A percentile compares a stretch with the other conserved stretches of the same genome.
These are phyloP conservation scores for Holocentrus rufus DNA, from an alignment of 2,797 vertebrate genomes.

Conservation along the genomic window DNA sequence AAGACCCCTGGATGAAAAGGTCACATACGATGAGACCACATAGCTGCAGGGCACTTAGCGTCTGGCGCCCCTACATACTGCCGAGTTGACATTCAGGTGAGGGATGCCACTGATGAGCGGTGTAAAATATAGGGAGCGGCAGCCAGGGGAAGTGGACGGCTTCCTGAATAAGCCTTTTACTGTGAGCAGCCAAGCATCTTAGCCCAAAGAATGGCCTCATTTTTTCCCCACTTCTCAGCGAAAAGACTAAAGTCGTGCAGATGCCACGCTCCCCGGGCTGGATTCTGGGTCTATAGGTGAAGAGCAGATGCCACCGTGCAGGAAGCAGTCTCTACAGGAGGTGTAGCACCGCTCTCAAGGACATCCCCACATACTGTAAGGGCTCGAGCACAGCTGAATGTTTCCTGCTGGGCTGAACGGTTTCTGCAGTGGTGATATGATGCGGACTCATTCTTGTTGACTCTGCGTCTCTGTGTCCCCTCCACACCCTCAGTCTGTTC, in stretches of 20 bases:
- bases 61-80: conserved; percentile 34
- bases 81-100: conserved; percentile 62
- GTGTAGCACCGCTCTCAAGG: neutral
- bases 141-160: conserved; percentile 29
- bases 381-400: no score
- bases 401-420: no score
- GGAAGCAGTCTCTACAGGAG: neutral
- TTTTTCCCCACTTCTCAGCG: neutral
- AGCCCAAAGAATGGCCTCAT: neutral
- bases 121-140: conserved; percentile 27
- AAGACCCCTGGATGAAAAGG: conserved; percentile 66
- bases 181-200: neutral
- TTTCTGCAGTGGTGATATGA: no score
- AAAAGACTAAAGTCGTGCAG: neutral
- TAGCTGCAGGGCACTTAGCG: conserved; percentile 59
- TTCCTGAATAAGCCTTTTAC: conserved; percentile 4
- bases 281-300: neutral
- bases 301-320: neutral
- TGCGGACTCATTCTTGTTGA: no score
- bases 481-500: no score
- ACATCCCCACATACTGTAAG: neutral
- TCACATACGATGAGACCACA: conserved; percentile 58
- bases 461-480: no score
- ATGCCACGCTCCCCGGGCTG: neutral
- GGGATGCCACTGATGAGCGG: conserved; percentile 29